Evolutionary conservation across 2,888 invertebrate species (phyloP).

Genomic region (Epistrophella euchroma): DNA sequence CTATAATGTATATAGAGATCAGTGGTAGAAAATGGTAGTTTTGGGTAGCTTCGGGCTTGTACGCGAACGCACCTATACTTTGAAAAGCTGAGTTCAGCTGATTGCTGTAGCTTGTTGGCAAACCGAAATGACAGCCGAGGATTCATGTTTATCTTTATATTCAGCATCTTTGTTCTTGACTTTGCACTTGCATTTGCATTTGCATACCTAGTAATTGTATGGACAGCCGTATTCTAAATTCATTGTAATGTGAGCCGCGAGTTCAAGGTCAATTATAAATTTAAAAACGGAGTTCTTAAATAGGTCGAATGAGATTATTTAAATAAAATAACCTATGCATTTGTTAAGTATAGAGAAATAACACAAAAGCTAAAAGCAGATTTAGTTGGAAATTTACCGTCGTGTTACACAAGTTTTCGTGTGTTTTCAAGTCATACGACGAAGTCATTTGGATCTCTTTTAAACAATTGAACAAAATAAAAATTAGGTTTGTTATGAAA

Average conservation of each 20-base stretch:
- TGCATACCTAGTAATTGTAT: no score
- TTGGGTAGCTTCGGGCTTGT: no score
- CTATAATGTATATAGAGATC: no score
- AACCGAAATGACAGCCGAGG: no score
- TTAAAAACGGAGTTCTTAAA: conserved; percentile 57
- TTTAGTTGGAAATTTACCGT: neutral
- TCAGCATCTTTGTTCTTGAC: no score
- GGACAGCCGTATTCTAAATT: neutral
- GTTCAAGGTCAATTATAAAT: conserved; percentile 71
- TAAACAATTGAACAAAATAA: neutral
- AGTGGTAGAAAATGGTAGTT: no score
- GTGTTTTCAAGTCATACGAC: conserved; percentile 1
- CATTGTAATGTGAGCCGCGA: conserved; percentile 36
- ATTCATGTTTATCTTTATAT: no score
- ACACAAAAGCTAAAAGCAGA: neutral
- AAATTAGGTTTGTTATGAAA: conserved; percentile 31
- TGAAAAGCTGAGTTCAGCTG: no score
- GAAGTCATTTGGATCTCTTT: neutral
- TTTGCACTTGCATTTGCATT: no score
- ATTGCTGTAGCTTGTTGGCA: no score
- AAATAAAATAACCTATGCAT: conserved; percentile 9
- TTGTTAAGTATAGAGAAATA: neutral
- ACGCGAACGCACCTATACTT: no score
- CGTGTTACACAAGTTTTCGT: neutral
- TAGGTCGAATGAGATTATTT: conserved; percentile 59